Conservation (phyloP, 2,113 vertebrate species). For the Pseudorasbora parva region DNA sequence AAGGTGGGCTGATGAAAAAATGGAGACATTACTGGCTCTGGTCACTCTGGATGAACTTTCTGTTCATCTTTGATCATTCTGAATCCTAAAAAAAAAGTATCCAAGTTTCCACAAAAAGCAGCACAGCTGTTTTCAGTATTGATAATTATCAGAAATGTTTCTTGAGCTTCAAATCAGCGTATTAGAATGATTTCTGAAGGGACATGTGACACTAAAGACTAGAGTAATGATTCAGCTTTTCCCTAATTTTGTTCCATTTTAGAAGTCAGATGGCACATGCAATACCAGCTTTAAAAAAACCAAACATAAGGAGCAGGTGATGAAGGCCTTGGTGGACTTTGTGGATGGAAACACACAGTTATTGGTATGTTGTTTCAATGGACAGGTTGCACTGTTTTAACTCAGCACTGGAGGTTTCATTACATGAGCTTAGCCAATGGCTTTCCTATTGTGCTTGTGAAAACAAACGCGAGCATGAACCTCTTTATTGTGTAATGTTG, state of each 20-base stretch:
- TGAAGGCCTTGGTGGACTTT: constrained; percentile 82
- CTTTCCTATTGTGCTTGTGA: not conserved
- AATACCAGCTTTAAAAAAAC: constrained; percentile 91
- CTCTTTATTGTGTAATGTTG: no score
- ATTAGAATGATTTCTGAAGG: not conserved
- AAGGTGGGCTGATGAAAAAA: constrained; percentile 76
- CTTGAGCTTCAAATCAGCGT: not conserved
- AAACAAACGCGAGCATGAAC: not conserved
- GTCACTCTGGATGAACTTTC: no score
- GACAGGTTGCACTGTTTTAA: not conserved
- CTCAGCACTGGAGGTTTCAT: not conserved
- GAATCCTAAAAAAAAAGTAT: no score
- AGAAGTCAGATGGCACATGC: constrained; percentile 87
- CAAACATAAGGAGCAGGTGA: constrained; percentile 82
- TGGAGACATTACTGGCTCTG: no score
- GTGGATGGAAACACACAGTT: constrained; percentile 76
- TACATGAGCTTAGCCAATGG: not conserved
- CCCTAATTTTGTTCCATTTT: not conserved
- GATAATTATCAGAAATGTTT: not conserved
- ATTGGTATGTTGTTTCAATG: constrained; percentile 75
- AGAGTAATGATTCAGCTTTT: no score
- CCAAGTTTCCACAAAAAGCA: not conserved
- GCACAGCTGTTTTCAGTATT: not conserved
- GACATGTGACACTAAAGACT: not conserved
- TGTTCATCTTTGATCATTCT: no score